Percentiles rank a stretch among this genome's conserved stretches.
Evolutionary conservation across 2,888 invertebrate species (phyloP).

Genomic region (Luperina nickerlii): DNA sequence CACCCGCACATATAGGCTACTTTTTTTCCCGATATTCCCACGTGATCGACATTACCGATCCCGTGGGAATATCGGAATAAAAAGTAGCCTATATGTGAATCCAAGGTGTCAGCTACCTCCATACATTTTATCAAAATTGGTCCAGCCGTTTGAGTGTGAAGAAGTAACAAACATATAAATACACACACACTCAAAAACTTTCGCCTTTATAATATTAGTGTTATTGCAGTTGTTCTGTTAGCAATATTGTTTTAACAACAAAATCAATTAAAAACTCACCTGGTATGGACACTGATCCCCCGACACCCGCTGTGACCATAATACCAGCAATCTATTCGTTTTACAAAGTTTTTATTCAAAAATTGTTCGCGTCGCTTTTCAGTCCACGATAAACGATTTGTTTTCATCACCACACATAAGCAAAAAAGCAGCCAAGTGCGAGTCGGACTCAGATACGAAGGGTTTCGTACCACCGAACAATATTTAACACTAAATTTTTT

Average conservation of each 20-base stretch:
- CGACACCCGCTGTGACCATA: background rate
- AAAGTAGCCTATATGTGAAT: no score
- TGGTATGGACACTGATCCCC: background rate
- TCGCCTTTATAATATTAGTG: no score
- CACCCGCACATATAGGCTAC: no score
- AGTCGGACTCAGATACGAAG: background rate
- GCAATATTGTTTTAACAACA: background rate
- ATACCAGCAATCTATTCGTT: background rate
- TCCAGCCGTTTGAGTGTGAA: no score
- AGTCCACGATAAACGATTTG: background rate
- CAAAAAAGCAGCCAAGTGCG: background rate
- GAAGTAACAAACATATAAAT: no score
- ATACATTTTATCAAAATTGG: no score
- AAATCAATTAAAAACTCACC: background rate
- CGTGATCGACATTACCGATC: no score
- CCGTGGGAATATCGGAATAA: no score
- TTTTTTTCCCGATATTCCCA: no score
- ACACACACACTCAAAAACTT: no score
- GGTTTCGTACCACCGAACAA: background rate
- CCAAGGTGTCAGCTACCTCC: no score
- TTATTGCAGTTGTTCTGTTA: background rate
- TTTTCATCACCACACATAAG: constrained; percentile 18
- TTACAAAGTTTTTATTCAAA: background rate
- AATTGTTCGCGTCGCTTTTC: background rate
- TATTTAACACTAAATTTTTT: background rate